phyloP scores from a whole-genome alignment of 2,113 vertebrate species.

The crab-eating macaque (Macaca fascicularis) region DNA sequence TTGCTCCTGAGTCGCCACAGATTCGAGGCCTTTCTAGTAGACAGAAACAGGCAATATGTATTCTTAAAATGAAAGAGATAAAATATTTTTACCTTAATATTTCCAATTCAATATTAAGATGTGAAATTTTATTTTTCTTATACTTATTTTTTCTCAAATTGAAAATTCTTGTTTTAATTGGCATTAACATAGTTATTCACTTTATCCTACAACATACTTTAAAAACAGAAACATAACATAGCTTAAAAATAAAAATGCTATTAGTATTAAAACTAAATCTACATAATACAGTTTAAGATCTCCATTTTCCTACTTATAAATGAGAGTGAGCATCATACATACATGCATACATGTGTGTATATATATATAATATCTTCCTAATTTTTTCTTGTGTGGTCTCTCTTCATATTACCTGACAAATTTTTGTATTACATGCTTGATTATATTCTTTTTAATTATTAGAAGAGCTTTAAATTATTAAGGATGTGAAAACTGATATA shows the following conservation, averaged over 20 bases:
- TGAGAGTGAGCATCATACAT: background rate
- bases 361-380: background rate
- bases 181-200: background rate
- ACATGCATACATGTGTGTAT: background rate
- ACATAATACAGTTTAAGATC: background rate
- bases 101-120: conserved; percentile 11
- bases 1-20: background rate
- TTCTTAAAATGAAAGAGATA: background rate
- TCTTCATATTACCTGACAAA: background rate
- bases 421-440: background rate
- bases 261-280: background rate
- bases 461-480: background rate
- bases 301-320: conserved; percentile 8
- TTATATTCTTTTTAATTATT: background rate
- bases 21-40: background rate
- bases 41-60: background rate
- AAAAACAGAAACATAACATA: background rate
- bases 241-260: background rate
- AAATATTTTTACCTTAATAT: conserved; percentile 12
- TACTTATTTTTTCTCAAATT: background rate
- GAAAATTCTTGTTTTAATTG: background rate
- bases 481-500: background rate
- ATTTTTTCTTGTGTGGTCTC: background rate
- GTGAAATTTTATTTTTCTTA: background rate
- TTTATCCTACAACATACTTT: background rate